Evolutionary conservation across 2,888 invertebrate genomes (phyloP), one percentile per base, ranked within the genome.

Genomic region (Choreutis nemorana): DNA sequence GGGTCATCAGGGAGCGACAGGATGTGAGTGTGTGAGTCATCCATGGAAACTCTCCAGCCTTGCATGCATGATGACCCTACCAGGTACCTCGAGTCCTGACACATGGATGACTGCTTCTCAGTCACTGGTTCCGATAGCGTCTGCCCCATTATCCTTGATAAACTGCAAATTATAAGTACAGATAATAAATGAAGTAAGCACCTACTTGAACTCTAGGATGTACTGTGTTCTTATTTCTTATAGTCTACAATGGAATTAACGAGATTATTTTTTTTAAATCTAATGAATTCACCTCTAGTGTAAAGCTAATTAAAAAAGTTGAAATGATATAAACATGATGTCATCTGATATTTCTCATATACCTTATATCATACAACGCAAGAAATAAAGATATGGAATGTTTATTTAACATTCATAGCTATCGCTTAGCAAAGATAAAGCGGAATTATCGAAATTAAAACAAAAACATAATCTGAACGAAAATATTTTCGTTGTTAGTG

Each of bases 11-110:
- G 94, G 40, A 95, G 64, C 0, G 94, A 90, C 9, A 99, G 77
- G 44, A 99, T 90, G 52, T 97, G 96, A 27, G 97, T 96, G 63
- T 99, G 99, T 0, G 96, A 93, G 72, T 99, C 99, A 78, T 99
- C 99, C 99, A 99, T 99, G 42, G 94, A 94, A 32, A 97, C 89
- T 38, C 99, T 81, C 99, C 99, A 99, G 64, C 99, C 99, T 73
- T 99, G 99, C 98, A 99, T 99, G 58, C 94, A 96, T 11, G 96
- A 96, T 1, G 96, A 94, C n/a, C 95, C 98, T 3, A 99, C 95
- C 4, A 81, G 64, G 50, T 75, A 84, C 3, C 82, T 75, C 14
- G 81, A 68, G 60, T 91, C 90, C 60, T 89, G 87, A 50, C 91
- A 90, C 63, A 87, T 87, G 6, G 90, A 83, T 1, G 92, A 90